phyloP scores from a whole-genome alignment of 1,140 invertebrate genomes.

The Euura lappo region DNA sequence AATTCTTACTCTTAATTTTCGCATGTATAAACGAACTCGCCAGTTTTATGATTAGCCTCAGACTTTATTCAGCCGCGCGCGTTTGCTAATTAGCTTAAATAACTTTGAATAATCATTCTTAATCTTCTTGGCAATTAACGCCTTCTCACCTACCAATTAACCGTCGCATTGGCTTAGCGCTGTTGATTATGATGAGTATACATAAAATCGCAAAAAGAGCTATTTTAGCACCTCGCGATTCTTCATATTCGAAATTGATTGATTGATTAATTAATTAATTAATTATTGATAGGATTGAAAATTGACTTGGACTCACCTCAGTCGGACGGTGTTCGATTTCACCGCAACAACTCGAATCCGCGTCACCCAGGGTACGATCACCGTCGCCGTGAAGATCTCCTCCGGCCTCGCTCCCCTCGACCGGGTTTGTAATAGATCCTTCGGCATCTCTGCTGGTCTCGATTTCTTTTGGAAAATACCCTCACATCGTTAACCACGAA shows the following conservation, averaged over 20 bases:
- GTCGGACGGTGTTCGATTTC: conserved; percentile 50
- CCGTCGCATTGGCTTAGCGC: background rate
- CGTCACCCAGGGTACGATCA: conserved; percentile 49
- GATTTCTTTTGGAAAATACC: conserved; percentile 46
- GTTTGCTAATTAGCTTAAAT: background rate
- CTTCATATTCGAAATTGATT: too few species aligned
- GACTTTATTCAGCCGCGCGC: background rate
- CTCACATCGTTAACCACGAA: conserved; percentile 2
- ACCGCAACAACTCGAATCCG: conserved; percentile 48
- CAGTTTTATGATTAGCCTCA: background rate
- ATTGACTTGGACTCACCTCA: conserved; percentile 37
- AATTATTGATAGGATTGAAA: too few species aligned
- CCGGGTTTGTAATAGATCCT: conserved; percentile 61
- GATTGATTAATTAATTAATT: too few species aligned
- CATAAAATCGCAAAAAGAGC: too few species aligned
- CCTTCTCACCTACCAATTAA: conserved; percentile 2
- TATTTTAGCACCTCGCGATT: too few species aligned
- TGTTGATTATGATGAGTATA: too few species aligned
- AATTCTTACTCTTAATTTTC: too few species aligned
- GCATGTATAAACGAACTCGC: too few species aligned
- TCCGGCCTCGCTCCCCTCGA: conserved; percentile 59
- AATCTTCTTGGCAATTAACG: background rate
- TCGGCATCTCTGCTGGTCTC: conserved; percentile 60
- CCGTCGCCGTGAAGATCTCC: conserved; percentile 44
- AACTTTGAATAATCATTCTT: conserved; percentile 1